Conservation (phyloP, 2,797 vertebrate species). For the Notoglanidium macrostoma region DNA sequence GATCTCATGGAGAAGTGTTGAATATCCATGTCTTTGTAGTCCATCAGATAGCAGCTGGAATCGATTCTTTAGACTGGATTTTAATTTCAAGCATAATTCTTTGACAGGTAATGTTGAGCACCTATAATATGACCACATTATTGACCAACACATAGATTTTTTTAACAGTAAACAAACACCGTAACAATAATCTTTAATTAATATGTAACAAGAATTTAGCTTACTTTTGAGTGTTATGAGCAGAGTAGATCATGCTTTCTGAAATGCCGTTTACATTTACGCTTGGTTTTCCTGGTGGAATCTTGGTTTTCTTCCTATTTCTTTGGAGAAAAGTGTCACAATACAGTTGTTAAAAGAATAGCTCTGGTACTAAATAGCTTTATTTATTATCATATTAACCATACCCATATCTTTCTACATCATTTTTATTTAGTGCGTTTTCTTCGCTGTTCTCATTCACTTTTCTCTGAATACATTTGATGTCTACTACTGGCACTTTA, state of each 20-base stretch:
- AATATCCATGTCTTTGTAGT: background rate
- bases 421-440: background rate
- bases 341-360: background rate
- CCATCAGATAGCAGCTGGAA: constrained; percentile 23
- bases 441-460: background rate
- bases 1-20: constrained; percentile 35
- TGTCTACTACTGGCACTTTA: background rate
- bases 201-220: background rate
- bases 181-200: background rate
- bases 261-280: background rate
- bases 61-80: constrained; percentile 17
- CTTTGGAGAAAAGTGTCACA: background rate
- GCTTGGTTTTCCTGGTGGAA: background rate
- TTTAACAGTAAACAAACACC: background rate
- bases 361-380: background rate
- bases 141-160: background rate
- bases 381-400: background rate
- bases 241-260: background rate
- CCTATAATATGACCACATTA: constrained; percentile 1
- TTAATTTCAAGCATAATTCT: background rate
- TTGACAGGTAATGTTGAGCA: background rate
- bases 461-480: background rate
- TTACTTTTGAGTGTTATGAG: background rate
- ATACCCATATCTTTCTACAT: background rate
- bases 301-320: background rate